Base-by-base conservation (phyloP, 2,113 vertebrate species). In the Smithornis capensis region DNA sequence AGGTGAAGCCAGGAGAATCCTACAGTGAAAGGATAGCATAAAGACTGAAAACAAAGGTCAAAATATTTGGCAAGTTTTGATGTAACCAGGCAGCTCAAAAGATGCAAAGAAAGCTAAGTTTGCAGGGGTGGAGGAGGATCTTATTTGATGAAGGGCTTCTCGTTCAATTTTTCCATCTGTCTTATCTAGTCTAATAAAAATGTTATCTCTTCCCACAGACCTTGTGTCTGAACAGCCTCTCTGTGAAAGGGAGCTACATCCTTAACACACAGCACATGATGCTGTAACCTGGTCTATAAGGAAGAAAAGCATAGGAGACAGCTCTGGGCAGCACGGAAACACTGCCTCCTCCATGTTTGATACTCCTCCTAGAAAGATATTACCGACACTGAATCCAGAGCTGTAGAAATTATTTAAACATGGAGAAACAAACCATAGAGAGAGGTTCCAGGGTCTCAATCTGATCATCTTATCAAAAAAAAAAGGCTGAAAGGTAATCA, bases 161-260 rank as follows among this genome's bases (percentile, higher is more conserved):
- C 89, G 67, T 86, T 92, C 42, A 44, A 92, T 97, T 96, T 83
- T 95, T 79, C 89, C 92, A 90, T 94, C 69, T 78, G 73, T 87
- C 86, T 93, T 96, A 96, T 89, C 91, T 83, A 83, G 71, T 31
- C 59, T 97, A 94, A 95, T 92, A 89, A 88, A 93, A 97, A 86
- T 25, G 92, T 89, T 95, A 90, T 90, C 86, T 95, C 94, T 94
- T 92, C 83, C 71, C 74, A 71, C 94, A 96, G 94, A 90, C 38
- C 11, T 7, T 63, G 76, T 74, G 89, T 77, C 71, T 92, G 86
- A 94, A 52, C 80, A 90, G 83, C 27, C 64, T 81, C 53, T 35
- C 90, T 60, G 65, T 88, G 83, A 71, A 74, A 95, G 56, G 68
- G 38, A 94, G 77, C 68, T 33, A 33, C 8, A 3, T 44, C 76